Base-by-base conservation (phyloP, 2,797 vertebrate genomes). In the Sylvia borin region DNA sequence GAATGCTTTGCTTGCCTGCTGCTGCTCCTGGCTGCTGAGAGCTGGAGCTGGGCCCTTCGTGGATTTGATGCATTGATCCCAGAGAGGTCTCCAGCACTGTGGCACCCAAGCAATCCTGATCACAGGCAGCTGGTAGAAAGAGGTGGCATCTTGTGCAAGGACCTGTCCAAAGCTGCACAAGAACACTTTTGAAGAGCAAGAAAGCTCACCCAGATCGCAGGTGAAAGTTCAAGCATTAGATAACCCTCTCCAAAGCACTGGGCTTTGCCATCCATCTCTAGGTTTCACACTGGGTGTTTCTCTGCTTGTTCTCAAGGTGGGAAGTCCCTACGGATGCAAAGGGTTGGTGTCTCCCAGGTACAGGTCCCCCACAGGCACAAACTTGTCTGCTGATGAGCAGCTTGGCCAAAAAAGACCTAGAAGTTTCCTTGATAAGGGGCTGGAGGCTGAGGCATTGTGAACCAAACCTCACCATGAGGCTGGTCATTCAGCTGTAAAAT, bases 401-500 rank as follows among this genome's bases (percentile, higher is more conserved):
- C 81, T 80, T 4, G 13, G 62, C 40, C 54, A 22, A 17, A 27
- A 72, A 36, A 79, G 15, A 36, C 57, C 62, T 13, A 26, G 45
- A 60, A 19, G 12, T 70, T 62, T 76, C 60, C 70, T 67, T 38
- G 43, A 64, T n/a, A 22, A 40, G 64, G 48, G 36, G 42, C 42
- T 8, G 18, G 25, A 34, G 50, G 53, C 45, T 84, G 82, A 93
- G 82, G 60, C 45, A 40, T 3, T 57, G 55, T 61, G 62, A 92
- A 78, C 29, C 13, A 4, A 75, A 78, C 45, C 34, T 54, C 50
- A 88, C 50, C n/a, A 54, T 16, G 45, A 78, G 32, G 54, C 54
- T 5, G 16, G 38, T 72, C 79, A 92, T 58, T 66, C 73, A 93
- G 60, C 95, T 96, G 95, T 84, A 85, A 97, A 95, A 96, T 95